Base-by-base conservation (phyloP, 2,888 invertebrate genomes). In the Deilephila porcellus region DNA sequence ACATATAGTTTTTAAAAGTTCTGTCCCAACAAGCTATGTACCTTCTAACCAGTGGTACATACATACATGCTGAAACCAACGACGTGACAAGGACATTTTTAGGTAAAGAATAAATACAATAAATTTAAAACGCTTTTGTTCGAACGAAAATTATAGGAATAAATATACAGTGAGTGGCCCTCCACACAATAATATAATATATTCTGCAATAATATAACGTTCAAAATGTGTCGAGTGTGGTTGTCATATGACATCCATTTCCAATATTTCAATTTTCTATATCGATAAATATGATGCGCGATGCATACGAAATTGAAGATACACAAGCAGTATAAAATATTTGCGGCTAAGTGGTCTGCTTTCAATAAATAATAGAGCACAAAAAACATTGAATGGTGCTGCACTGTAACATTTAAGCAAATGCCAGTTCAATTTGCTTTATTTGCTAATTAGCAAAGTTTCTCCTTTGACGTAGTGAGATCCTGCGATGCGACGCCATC, bases 401-500 rank as follows among this genome's bases (percentile, higher is more conserved):
- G 32, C 63, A 72, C 63, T 63, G 56, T 11, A 32, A 72, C 63
- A 64, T 72, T 86, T 86, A 84, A 86, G 81, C 80, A 82, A 87
- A 87, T 85, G 88, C 84, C 84, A 86, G 86, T 88, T 88, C 88
- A 88, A 88, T 90, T 88, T 85, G 87, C 86, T 88, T 91, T 91
- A 92, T 92, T 92, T 90, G 89, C 90, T 92, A 91, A 92, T 92
- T 92, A 91, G 88, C 84, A 88, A 91, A 91, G 90, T 91, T 91
- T 86, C 83, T 82, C 79, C 89, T 89, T 90, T 90, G 90, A 90
- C 83, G 85, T 78, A 74, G 79, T 75, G 76, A 82, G 82, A 81
- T 81, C 77, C 76, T 75, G 78, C 75, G 79, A 78, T 77, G 77
- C 77, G 75, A 72, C 78, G 79, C 76, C 80, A 76, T 81, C 81